phyloP scores from a whole-genome alignment of 92 coral and sea anemone species.

The Anthopleura xanthogrammica region DNA sequence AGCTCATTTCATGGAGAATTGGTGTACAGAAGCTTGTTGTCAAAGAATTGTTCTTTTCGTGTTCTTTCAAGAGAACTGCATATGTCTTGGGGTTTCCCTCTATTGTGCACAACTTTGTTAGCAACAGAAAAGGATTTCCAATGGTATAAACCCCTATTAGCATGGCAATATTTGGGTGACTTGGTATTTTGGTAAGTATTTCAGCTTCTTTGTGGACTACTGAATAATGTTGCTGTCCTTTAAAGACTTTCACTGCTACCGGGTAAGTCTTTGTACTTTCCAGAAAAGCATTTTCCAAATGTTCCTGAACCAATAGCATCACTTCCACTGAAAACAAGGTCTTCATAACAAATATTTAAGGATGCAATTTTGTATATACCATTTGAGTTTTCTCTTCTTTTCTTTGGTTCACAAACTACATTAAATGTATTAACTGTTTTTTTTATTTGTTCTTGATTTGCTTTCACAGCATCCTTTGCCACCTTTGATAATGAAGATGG shows the following conservation, averaged over 20 bases:
- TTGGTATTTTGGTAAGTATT: constrained; percentile 35
- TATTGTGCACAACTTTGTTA: constrained; percentile 34
- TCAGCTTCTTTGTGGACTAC: constrained; percentile 44
- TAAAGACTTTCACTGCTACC: constrained; percentile 44
- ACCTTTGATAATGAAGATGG: neutral
- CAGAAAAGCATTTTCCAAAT: constrained; percentile 55
- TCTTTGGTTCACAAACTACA: neutral
- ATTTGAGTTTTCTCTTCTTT: neutral
- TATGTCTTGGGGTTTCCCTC: constrained; percentile 39
- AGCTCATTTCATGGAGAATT: constrained; percentile 20
- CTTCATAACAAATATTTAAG: constrained; percentile 34
- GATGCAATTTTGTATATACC: constrained; percentile 23
- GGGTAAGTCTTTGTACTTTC: constrained; percentile 41
- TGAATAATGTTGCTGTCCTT: constrained; percentile 6
- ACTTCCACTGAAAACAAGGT: constrained; percentile 23
- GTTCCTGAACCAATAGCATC: constrained; percentile 48
- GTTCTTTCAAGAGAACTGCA: constrained; percentile 15
- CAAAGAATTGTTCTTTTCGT: neutral
- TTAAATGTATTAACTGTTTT: neutral
- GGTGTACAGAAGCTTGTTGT: constrained; percentile 15
- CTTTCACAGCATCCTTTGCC: neutral
- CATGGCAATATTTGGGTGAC: constrained; percentile 47
- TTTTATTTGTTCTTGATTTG: neutral
- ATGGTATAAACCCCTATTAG: constrained; percentile 41
- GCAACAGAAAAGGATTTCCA: constrained; percentile 30